A percentile compares a stretch with the other conserved stretches of the same genome.
Conservation (phyloP, 2,797 vertebrate genomes). For the Denticeps clupeoides region DNA sequence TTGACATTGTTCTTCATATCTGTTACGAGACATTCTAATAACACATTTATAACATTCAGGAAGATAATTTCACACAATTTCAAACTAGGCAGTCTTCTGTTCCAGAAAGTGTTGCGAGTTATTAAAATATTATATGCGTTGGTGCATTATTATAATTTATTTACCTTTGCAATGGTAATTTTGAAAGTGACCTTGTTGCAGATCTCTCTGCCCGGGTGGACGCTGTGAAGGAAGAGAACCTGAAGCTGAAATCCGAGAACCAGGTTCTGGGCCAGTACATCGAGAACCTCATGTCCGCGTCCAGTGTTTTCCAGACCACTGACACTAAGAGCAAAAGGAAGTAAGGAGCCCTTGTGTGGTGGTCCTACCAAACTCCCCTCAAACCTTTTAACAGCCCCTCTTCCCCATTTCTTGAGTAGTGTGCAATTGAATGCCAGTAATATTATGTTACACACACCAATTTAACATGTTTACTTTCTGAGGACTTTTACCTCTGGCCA, state of each 20-base stretch:
- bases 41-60: too few species aligned
- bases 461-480: too few species aligned
- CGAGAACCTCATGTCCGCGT: conserved; percentile 98
- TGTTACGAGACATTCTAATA: too few species aligned
- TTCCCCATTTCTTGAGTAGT: too few species aligned
- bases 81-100: too few species aligned
- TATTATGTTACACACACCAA: too few species aligned
- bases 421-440: too few species aligned
- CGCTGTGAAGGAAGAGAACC: conserved; percentile 97
- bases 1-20: too few species aligned
- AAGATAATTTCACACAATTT: not conserved
- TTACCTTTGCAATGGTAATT: too few species aligned
- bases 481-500: too few species aligned
- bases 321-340: conserved; percentile 98
- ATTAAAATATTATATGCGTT: not conserved
- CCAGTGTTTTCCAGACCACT: conserved; percentile 97
- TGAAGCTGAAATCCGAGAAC: conserved; percentile 98
- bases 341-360: conserved; percentile 42
- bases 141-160: not conserved
- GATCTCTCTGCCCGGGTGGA: conserved; percentile 95
- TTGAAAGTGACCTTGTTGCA: too few species aligned
- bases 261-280: conserved; percentile 99
- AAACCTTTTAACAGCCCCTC: not conserved
- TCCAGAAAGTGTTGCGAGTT: too few species aligned
- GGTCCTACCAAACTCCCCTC: not conserved